Evolutionary conservation across 2,113 vertebrate genomes (phyloP), one percentile per base, ranked within the genome.

Genomic region (Hiodon alosoides): DNA sequence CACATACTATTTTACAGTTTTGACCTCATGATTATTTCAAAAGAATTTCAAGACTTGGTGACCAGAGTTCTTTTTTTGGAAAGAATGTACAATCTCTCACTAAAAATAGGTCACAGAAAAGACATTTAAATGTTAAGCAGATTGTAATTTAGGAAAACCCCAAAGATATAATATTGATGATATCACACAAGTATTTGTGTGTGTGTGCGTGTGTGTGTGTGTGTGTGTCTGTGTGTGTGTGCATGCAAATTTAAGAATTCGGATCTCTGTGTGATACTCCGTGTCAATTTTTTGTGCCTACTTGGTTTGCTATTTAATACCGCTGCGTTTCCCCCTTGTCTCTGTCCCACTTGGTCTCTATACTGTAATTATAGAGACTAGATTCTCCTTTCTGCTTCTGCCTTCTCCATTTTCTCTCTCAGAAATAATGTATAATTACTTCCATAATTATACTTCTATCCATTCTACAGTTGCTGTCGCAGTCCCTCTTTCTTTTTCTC

Each of bases 381-480:
- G 81, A 84, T 79, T 83, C 76, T 71, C 81, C 72, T 79, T 79
- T 58, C 72, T 71, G 73, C 79, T 83, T 69, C 77, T 66, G 80
- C 83, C 72, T 78, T 75, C 82, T 82, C 61, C 76, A 80, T 72
- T 82, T 85, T 64, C 17, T 78, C 73, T 73, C 61, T 80, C 81
- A 76, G 80, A 88, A 88, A 88, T 87, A 82, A 87, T 88, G 86
- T 87, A 90, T 90, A 90, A 89, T 91, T 88, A 90, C 83, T 86
- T 78, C 80, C 82, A 85, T 90, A 88, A 90, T 91, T 89, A 90
- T 86, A 85, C 82, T 84, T 86, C 84, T 82, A 79, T 83, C 82
- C 78, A 61, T 86, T 83, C 81, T 71, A 83, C 85, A 85, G 82
- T 85, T 89, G 83, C 84, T 79, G 82, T 75, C 83, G 79, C 76